These are phyloP conservation scores for Dinoponera quadriceps DNA, from an alignment of 1,140 invertebrate species.

Conservation along the genomic window DNA sequence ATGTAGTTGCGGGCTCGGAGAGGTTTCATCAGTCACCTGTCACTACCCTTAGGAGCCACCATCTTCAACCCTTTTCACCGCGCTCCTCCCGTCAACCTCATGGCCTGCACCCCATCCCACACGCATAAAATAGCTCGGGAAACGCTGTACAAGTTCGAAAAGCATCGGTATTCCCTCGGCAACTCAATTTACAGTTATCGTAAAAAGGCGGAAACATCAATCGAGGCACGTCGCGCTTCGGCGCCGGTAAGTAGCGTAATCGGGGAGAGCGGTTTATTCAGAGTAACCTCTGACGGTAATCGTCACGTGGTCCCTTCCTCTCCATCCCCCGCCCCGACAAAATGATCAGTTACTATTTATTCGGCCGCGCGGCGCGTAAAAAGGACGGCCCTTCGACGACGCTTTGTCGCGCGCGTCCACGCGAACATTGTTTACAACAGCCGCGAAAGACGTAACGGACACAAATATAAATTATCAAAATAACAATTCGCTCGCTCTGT, in stretches of 20 bases:
- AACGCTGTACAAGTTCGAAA: conserved; percentile 45
- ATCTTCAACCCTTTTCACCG: conserved; percentile 64
- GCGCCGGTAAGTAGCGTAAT: conserved; percentile 14
- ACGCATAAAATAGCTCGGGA: conserved; percentile 52
- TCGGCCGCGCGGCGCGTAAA: not conserved
- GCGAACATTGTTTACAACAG: conserved; percentile 10
- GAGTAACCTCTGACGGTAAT: not conserved
- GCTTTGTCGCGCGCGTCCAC: not conserved
- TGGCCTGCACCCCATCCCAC: conserved; percentile 15
- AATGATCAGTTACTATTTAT: not conserved
- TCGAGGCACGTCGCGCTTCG: conserved; percentile 10
- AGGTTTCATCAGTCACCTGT: conserved; percentile 77
- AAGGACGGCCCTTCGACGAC: not conserved
- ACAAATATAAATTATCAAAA: conserved; percentile 20
- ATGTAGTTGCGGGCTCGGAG: conserved; percentile 53
- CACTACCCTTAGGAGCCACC: conserved; percentile 66
- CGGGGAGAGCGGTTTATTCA: conserved; percentile 37
- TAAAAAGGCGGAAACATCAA: conserved; percentile 50
- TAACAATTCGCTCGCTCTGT: conserved; percentile 8
- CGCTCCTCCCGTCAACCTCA: conserved; percentile 51
- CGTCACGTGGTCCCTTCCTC: not conserved
- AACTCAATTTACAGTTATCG: conserved; percentile 61
- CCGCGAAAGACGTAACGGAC: not conserved
- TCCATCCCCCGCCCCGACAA: not conserved
- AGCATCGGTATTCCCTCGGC: conserved; percentile 54